Conservation (phyloP, 2,113 vertebrate species). For the Poeciliopsis occidentalis region DNA sequence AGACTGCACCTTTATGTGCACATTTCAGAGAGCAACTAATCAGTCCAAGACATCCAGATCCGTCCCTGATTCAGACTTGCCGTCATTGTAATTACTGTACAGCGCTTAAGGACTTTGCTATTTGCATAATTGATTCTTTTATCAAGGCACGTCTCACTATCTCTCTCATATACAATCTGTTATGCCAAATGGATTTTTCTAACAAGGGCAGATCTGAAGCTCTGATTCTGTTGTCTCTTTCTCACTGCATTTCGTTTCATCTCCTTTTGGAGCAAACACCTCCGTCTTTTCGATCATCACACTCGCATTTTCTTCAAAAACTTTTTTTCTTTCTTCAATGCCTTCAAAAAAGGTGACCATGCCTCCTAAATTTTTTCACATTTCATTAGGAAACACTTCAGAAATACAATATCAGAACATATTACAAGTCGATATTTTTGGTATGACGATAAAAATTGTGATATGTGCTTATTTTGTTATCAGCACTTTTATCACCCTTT, state of each 20-base stretch:
- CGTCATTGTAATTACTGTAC: constrained; percentile 71
- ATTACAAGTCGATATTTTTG: too few relatives aligned
- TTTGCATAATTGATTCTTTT: constrained; percentile 78
- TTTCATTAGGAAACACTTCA: not conserved
- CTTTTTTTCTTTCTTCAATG: not conserved
- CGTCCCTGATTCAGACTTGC: constrained; percentile 45
- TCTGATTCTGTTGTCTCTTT: constrained; percentile 56
- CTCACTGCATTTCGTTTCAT: constrained; percentile 30
- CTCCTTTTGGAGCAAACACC: not conserved
- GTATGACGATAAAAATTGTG: too few relatives aligned
- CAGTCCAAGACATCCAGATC: constrained; percentile 44
- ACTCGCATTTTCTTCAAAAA: not conserved
- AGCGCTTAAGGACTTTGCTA: constrained; percentile 59
- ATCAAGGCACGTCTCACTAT: constrained; percentile 63
- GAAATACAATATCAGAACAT: too few relatives aligned
- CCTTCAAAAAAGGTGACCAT: not conserved
- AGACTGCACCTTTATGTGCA: constrained; percentile 12
- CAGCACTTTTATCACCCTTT: too few relatives aligned
- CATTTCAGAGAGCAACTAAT: constrained; percentile 51
- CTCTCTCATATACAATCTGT: constrained; percentile 62
- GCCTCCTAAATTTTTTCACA: not conserved
- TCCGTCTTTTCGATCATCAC: constrained; percentile 4
- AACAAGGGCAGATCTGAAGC: constrained; percentile 56
- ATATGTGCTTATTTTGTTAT: too few relatives aligned
- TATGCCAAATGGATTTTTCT: constrained; percentile 64